Percentiles rank a stretch among this genome's conserved stretches.
phyloP scores from a whole-genome alignment of 2,797 vertebrate genomes.

The Melanotaenia pygmaea region DNA sequence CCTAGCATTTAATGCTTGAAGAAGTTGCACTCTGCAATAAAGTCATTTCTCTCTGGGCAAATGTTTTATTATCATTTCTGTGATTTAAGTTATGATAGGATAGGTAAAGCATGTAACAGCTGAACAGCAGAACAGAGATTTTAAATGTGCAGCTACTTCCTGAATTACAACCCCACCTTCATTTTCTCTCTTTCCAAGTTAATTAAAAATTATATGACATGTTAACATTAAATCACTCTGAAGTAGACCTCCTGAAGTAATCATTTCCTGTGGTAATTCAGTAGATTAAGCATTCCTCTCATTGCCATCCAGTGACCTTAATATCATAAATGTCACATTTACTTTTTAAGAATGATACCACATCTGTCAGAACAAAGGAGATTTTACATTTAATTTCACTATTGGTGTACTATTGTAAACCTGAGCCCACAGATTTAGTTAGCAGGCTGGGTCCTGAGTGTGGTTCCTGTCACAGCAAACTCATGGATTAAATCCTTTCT shows the following conservation, averaged over 20 bases:
- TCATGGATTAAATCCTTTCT: slow-evolving; percentile 56
- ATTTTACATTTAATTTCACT: slow-evolving; percentile 63
- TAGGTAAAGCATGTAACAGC: slow-evolving; percentile 32
- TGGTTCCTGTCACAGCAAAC: slow-evolving; percentile 35
- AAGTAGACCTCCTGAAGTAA: slow-evolving; percentile 68
- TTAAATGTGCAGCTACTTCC: slow-evolving; percentile 63
- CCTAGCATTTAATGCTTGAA: slow-evolving; percentile 16
- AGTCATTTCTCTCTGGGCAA: neutral
- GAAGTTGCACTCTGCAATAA: slow-evolving; percentile 5
- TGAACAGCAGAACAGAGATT: slow-evolving; percentile 32
- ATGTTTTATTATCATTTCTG: slow-evolving; percentile 21
- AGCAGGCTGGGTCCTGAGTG: slow-evolving; percentile 36
- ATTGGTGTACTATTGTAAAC: slow-evolving; percentile 38
- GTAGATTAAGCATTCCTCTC: slow-evolving; percentile 79
- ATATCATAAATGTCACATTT: slow-evolving; percentile 69
- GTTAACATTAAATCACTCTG: slow-evolving; percentile 79
- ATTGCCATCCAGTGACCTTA: slow-evolving; percentile 77
- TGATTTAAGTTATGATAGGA: slow-evolving; percentile 39
- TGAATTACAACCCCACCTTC: slow-evolving; percentile 59
- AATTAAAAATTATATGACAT: slow-evolving; percentile 82
- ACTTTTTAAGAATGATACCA: slow-evolving; percentile 56
- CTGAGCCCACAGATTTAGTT: slow-evolving; percentile 59
- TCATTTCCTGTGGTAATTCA: slow-evolving; percentile 74
- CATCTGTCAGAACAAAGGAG: slow-evolving; percentile 47
- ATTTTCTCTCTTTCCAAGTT: slow-evolving; percentile 64